phyloP scores from a whole-genome alignment of 1,140 invertebrate species.

The Magallana angulata region DNA sequence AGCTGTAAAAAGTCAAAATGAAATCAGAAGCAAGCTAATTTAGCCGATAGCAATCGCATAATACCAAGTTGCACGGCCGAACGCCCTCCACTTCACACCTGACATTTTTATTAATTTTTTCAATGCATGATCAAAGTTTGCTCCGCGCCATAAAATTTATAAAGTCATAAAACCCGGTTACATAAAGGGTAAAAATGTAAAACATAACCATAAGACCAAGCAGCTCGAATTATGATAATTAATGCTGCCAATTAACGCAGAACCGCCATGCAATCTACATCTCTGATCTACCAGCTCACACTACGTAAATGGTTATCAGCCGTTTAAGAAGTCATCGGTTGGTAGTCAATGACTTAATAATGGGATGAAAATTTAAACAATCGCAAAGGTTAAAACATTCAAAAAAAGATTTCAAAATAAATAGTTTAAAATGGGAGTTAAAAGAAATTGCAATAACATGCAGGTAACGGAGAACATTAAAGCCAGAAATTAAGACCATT shows the following conservation, averaged over 20 bases:
- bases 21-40: constrained; percentile 7
- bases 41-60: not conserved
- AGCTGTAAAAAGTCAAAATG: not conserved
- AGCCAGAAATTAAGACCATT: not conserved
- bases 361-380: not conserved
- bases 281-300: not conserved
- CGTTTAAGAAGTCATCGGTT: too few species aligned
- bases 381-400: not conserved
- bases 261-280: not conserved
- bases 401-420: not conserved
- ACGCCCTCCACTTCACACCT: not conserved
- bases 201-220: constrained; percentile 3
- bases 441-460: not conserved
- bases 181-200: constrained; percentile 25
- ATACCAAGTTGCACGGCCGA: not conserved
- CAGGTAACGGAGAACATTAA: not conserved
- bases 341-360: not conserved
- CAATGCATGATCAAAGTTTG: constrained; percentile 1
- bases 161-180: constrained; percentile 16
- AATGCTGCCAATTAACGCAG: not conserved
- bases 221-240: not conserved
- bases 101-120: constrained; percentile 37
- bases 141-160: not conserved
- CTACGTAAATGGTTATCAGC: too few species aligned
- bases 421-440: not conserved